These are phyloP conservation scores for Phragmatobia fuliginosa DNA, from an alignment of 2,888 invertebrate genomes.

Conservation along the genomic window DNA sequence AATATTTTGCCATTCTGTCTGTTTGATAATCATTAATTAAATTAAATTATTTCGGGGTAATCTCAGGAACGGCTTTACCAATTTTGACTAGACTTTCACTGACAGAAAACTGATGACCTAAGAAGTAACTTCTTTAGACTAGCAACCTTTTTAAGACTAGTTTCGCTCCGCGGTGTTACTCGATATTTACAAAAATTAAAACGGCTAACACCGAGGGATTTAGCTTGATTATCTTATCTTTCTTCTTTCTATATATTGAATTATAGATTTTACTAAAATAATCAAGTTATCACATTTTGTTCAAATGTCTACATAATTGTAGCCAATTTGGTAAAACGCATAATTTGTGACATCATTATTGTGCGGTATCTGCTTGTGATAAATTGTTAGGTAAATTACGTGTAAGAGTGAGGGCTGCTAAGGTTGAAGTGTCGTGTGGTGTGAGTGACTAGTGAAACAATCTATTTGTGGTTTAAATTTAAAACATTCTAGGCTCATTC, in stretches of 20 bases:
- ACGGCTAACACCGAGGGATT: no score
- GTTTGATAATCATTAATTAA: no score
- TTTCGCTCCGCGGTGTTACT: no score
- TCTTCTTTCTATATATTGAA: no score
- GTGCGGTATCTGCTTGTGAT: conserved; percentile 45
- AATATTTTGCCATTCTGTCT: no score
- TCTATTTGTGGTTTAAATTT: not conserved
- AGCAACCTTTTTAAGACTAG: no score
- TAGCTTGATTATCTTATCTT: not conserved
- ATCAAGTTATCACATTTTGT: not conserved
- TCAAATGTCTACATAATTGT: conserved; percentile 24
- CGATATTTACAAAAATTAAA: no score
- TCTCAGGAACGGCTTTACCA: no score
- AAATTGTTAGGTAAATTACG: conserved; percentile 74
- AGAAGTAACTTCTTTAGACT: no score
- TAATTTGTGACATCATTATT: conserved; percentile 21
- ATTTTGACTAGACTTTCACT: no score
- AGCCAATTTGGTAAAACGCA: conserved; percentile 29
- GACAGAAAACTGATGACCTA: no score
- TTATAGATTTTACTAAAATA: not conserved
- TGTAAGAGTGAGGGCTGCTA: conserved; percentile 49
- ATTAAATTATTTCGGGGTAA: no score
- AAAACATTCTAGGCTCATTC: not conserved
- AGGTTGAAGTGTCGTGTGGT: conserved; percentile 14
- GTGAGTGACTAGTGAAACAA: conserved; percentile 10